Percentiles rank a stretch among this genome's conserved stretches.
Conservation (phyloP, 2,888 invertebrate genomes). For the Thera obeliscata region DNA sequence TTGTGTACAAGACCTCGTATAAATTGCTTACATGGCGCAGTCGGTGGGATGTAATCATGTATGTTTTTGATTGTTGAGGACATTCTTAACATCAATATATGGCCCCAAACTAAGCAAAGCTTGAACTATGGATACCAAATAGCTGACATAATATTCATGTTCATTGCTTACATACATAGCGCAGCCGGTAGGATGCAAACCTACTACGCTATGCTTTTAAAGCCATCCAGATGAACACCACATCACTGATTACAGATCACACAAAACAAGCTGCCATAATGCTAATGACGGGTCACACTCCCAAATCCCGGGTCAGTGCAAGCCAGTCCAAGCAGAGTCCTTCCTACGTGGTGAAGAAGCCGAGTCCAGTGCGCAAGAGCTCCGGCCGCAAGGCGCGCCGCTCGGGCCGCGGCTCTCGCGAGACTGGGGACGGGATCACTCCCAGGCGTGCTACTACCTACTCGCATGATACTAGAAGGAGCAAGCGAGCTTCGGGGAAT, state of each 20-base stretch:
- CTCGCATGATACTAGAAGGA: slow-evolving; percentile 23
- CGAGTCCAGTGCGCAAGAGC: slow-evolving; percentile 43
- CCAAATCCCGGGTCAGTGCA: slow-evolving; percentile 46
- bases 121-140: too few species aligned
- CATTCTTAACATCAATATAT: too few species aligned
- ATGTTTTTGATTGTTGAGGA: too few species aligned
- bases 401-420: slow-evolving; percentile 26
- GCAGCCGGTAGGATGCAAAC: neutral
- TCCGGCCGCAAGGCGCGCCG: slow-evolving; percentile 26
- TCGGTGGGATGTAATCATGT: too few species aligned
- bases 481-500: slow-evolving; percentile 29
- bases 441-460: slow-evolving; percentile 29
- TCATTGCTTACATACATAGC: too few species aligned
- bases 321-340: slow-evolving; percentile 36
- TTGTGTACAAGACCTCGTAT: too few species aligned
- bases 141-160: too few species aligned
- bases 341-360: slow-evolving; percentile 48
- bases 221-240: neutral
- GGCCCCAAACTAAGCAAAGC: too few species aligned
- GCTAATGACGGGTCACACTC: slow-evolving; percentile 74
- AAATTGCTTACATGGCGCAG: too few species aligned
- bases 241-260: slow-evolving; percentile 57
- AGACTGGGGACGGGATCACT: slow-evolving; percentile 28
- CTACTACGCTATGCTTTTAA: too few species aligned
- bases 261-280: slow-evolving; percentile 78